A percentile compares a stretch with the other conserved stretches of the same genome.
Evolutionary conservation across 2,113 vertebrate species (phyloP).

Genomic region (Dascyllus trimaculatus): DNA sequence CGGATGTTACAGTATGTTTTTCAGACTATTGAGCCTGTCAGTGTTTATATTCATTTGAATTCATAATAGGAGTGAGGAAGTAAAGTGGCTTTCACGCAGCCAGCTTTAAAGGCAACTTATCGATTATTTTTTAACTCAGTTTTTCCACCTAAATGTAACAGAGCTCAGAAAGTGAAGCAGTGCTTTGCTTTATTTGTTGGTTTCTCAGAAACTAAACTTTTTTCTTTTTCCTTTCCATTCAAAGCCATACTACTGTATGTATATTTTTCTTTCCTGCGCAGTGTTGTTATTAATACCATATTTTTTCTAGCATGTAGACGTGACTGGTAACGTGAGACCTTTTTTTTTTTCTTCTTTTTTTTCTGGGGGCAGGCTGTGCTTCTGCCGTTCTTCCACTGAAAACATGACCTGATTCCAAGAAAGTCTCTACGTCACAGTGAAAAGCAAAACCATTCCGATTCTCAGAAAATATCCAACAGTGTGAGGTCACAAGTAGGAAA

Average conservation of each 20-base stretch:
- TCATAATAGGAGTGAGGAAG: too few relatives aligned
- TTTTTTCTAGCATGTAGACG: conserved; percentile 32
- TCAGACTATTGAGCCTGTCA: too few relatives aligned
- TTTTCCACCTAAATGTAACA: not conserved
- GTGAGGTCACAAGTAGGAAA: not conserved
- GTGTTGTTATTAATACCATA: not conserved
- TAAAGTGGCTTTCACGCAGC: too few relatives aligned
- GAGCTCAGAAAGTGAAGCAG: not conserved
- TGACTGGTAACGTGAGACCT: conserved; percentile 17
- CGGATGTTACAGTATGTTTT: not conserved
- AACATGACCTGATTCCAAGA: conserved; percentile 48
- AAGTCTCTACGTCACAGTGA: conserved; percentile 18
- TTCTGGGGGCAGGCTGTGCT: not conserved
- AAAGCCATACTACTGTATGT: not conserved
- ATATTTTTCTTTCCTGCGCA: not conserved
- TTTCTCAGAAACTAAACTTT: not conserved
- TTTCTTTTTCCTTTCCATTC: not conserved
- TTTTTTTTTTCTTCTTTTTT: not conserved
- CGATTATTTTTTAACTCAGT: not conserved
- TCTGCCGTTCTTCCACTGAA: conserved; percentile 16
- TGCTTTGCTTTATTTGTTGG: not conserved
- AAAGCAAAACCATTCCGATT: conserved; percentile 33
- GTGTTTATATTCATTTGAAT: too few relatives aligned
- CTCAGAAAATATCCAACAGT: not conserved
- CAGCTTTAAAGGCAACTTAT: too few relatives aligned